These are phyloP conservation scores for Uromys caudimaculatus DNA, from an alignment of 2,797 vertebrate species.

Conservation along the genomic window DNA sequence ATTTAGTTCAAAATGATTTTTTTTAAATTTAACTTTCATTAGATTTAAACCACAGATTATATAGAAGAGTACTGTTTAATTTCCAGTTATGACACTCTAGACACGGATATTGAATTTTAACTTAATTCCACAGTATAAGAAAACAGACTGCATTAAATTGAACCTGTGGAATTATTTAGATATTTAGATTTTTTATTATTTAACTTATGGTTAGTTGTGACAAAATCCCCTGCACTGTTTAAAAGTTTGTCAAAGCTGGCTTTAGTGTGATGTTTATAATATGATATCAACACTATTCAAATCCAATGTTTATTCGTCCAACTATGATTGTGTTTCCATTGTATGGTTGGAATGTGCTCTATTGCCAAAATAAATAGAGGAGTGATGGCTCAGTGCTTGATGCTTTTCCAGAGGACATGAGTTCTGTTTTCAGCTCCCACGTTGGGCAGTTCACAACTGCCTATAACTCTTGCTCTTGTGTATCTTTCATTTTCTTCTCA, in stretches of 20 bases:
- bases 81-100: not conserved
- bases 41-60: not conserved
- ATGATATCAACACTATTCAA: not conserved
- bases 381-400: too few species aligned
- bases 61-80: not conserved
- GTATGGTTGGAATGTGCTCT: not conserved
- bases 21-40: not conserved
- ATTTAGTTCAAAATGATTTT: not conserved
- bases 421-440: not conserved
- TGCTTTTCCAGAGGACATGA: not conserved
- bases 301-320: not conserved
- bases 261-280: not conserved
- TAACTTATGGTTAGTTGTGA: not conserved
- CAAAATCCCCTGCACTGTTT: not conserved
- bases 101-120: not conserved
- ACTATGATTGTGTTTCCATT: not conserved
- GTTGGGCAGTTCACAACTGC: not conserved
- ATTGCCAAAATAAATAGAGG: not conserved
- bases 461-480: not conserved
- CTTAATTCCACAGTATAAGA: not conserved
- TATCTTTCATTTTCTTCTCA: not conserved
- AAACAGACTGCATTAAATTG: not conserved
- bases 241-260: not conserved
- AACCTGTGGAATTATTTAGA: not conserved
- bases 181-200: not conserved